phyloP scores from a whole-genome alignment of 30 jellyfish, hydroid and myxozoan genomes.

The Pseudorhiza aurosa region DNA sequence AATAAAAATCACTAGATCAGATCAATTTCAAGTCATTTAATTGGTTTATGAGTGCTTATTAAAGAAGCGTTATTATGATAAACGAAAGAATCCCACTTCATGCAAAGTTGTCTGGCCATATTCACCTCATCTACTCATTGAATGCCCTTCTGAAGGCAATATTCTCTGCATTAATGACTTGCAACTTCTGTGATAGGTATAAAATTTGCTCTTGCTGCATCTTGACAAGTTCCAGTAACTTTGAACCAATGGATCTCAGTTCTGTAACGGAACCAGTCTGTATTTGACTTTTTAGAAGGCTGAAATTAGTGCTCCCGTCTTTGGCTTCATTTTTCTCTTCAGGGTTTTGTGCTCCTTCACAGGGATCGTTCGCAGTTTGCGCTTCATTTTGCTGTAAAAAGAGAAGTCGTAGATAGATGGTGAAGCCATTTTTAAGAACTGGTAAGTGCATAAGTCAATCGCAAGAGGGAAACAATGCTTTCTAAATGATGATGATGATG shows the following conservation, averaged over 20 bases:
- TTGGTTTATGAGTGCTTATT: too few species aligned
- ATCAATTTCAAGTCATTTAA: too few species aligned
- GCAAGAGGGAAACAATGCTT: not conserved
- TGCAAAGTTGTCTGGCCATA: too few species aligned
- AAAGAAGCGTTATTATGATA: too few species aligned
- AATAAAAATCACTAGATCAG: too few species aligned
- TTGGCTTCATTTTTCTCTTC: not conserved
- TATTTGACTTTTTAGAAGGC: conserved; percentile 1
- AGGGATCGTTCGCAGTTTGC: not conserved
- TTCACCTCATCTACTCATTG: not conserved
- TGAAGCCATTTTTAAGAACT: not conserved
- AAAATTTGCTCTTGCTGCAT: conserved; percentile 50
- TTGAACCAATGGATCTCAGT: not conserved
- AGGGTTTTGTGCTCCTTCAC: not conserved
- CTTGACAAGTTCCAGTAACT: conserved; percentile 36
- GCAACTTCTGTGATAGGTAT: conserved; percentile 32
- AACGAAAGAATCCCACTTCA: too few species aligned
- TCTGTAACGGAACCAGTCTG: conserved; percentile 18
- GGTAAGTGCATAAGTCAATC: not conserved
- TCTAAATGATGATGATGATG: not conserved
- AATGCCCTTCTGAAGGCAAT: not conserved
- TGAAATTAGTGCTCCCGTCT: conserved; percentile 7
- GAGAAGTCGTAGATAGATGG: not conserved
- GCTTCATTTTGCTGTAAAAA: not conserved
- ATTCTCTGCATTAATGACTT: conserved; percentile 9